Percentiles rank a stretch among this genome's conserved stretches.
These are phyloP conservation scores for Lithobates pipiens DNA, from an alignment of 2,797 vertebrate species.

Conservation along the genomic window DNA sequence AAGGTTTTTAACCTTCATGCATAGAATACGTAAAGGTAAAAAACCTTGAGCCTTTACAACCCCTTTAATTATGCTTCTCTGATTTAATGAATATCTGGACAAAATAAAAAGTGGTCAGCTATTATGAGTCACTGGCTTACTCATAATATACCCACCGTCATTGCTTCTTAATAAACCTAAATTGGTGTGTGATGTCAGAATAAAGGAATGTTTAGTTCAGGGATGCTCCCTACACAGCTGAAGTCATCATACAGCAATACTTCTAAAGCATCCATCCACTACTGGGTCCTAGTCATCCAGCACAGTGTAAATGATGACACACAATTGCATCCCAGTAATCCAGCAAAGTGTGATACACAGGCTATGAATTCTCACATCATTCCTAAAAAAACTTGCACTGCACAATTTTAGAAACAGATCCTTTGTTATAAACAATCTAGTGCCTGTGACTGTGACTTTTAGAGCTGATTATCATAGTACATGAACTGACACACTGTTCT, in stretches of 20 bases:
- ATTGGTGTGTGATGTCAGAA: slow-evolving; percentile 33
- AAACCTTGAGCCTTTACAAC: too few species aligned
- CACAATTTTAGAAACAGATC: neutral
- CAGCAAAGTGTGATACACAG: neutral
- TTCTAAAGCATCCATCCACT: neutral
- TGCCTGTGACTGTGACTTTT: neutral
- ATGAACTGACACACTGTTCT: neutral
- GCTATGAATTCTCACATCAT: neutral
- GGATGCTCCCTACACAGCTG: neutral
- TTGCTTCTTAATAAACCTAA: neutral
- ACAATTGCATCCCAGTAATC: neutral
- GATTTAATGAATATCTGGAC: neutral
- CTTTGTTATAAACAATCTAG: neutral
- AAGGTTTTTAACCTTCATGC: too few species aligned
- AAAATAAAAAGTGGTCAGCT: slow-evolving; percentile 13
- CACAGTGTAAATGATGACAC: neutral
- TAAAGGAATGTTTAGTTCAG: slow-evolving; percentile 40
- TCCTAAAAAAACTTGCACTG: neutral
- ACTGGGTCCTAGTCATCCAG: neutral
- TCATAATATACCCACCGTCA: slow-evolving; percentile 15
- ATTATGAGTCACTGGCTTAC: slow-evolving; percentile 39
- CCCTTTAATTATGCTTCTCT: neutral
- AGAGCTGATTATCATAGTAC: neutral
- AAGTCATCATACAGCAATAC: neutral
- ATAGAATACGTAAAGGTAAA: too few species aligned